These are phyloP conservation scores for Leguminivora glycinivorella DNA, from an alignment of 1,140 invertebrate genomes.

Conservation along the genomic window DNA sequence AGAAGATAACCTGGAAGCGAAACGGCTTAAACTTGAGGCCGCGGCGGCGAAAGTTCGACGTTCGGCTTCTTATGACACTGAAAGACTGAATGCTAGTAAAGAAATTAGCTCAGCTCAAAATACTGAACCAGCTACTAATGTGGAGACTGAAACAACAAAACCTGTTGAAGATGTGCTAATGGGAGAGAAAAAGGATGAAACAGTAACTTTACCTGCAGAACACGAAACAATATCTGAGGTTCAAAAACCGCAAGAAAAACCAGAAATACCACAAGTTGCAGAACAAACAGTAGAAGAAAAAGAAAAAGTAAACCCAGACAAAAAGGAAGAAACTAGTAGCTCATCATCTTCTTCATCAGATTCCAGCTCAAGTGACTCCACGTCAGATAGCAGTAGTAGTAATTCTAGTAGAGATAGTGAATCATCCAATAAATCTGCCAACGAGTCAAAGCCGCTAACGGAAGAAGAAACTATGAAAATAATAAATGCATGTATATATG, in stretches of 20 bases:
- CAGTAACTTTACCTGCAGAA: slow-evolving; percentile 13
- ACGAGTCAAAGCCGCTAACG: slow-evolving; percentile 56
- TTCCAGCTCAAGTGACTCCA: slow-evolving; percentile 70
- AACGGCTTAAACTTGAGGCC: slow-evolving; percentile 65
- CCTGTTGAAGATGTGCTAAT: slow-evolving; percentile 31
- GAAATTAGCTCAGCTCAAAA: slow-evolving; percentile 36
- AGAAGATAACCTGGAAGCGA: slow-evolving; percentile 64
- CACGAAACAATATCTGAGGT: not conserved
- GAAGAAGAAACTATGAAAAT: slow-evolving; percentile 75
- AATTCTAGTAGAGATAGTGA: slow-evolving; percentile 67
- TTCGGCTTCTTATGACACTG: slow-evolving; percentile 70
- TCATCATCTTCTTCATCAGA: slow-evolving; percentile 68
- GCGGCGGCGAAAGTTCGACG: slow-evolving; percentile 70
- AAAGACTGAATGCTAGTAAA: slow-evolving; percentile 48
- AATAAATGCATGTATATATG: slow-evolving; percentile 83
- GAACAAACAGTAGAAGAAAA: slow-evolving; percentile 33
- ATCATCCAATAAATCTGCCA: slow-evolving; percentile 58
- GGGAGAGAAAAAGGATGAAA: slow-evolving; percentile 25
- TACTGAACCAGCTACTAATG: slow-evolving; percentile 25
- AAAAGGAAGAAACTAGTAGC: slow-evolving; percentile 61
- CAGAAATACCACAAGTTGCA: not conserved
- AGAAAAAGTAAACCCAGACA: slow-evolving; percentile 34
- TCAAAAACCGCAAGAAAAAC: slow-evolving; percentile 35
- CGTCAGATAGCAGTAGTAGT: slow-evolving; percentile 67
- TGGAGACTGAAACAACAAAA: slow-evolving; percentile 28